These are phyloP conservation scores for Amazona guildingii DNA, from an alignment of 2,113 vertebrate genomes.

Conservation along the genomic window DNA sequence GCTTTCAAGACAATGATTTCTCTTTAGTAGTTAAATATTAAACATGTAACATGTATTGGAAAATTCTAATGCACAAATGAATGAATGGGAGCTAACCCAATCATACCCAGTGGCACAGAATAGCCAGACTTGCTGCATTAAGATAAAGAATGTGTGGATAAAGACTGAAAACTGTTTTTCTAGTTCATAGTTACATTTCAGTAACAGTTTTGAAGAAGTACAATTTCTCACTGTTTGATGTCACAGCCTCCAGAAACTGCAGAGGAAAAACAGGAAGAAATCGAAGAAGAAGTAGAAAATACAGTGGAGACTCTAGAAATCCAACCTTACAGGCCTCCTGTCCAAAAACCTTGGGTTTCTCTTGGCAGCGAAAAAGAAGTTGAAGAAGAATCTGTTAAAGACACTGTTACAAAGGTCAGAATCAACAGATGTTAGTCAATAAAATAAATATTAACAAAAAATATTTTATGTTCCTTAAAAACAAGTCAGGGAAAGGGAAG, in stretches of 20 bases:
- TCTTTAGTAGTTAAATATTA: neutral
- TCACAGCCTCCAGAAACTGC: slow-evolving; percentile 70
- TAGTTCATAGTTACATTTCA: neutral
- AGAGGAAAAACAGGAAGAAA: slow-evolving; percentile 54
- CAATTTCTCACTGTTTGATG: neutral
- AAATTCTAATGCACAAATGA: neutral
- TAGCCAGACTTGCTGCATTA: neutral
- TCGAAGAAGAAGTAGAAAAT: slow-evolving; percentile 35
- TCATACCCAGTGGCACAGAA: neutral
- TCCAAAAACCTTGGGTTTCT: slow-evolving; percentile 83
- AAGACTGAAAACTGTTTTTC: neutral
- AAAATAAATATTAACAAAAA: neutral
- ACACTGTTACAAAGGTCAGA: slow-evolving; percentile 76
- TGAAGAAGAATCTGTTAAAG: slow-evolving; percentile 82
- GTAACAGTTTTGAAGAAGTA: neutral
- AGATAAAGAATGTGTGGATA: neutral
- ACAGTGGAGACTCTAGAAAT: slow-evolving; percentile 49
- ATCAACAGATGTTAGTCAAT: neutral
- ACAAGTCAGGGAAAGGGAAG: neutral
- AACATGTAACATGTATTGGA: neutral
- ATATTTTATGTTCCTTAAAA: neutral
- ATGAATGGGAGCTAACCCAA: neutral
- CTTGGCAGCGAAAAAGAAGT: slow-evolving; percentile 91
- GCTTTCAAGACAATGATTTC: neutral
- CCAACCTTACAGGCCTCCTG: slow-evolving; percentile 57